These are phyloP conservation scores for Drosophila pseudotakahashii DNA, from an alignment of 2,888 invertebrate genomes.

Conservation along the genomic window DNA sequence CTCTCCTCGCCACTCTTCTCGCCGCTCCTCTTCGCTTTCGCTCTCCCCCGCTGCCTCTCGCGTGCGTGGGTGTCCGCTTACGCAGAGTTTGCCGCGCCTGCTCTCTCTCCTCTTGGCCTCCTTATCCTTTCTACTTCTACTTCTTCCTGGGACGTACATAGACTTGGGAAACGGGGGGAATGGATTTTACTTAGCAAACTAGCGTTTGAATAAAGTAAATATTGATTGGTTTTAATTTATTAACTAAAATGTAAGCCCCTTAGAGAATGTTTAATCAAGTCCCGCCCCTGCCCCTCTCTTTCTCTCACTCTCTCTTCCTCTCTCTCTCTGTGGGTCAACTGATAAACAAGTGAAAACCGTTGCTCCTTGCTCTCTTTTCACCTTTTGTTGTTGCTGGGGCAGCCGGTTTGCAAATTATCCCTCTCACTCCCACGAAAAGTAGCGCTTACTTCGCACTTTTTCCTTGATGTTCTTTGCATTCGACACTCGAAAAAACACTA, in stretches of 20 bases:
- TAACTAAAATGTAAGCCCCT: background rate
- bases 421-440: constrained; percentile 13
- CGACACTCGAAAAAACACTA: constrained; percentile 32
- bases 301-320: constrained; percentile 46
- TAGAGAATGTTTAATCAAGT: background rate
- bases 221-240: too few species aligned
- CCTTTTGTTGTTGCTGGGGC: constrained; percentile 37
- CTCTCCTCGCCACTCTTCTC: constrained; percentile 6
- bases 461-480: constrained; percentile 41
- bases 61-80: constrained; percentile 27
- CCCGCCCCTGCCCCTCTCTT: background rate
- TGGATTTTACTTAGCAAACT: background rate
- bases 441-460: constrained; percentile 29
- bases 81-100: constrained; percentile 56
- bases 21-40: background rate
- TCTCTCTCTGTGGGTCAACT: constrained; percentile 69
- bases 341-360: constrained; percentile 54
- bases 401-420: constrained; percentile 19
- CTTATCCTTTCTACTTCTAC: constrained; percentile 7
- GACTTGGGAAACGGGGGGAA: background rate
- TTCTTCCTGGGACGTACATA: background rate
- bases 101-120: constrained; percentile 23
- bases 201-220: too few species aligned
- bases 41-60: background rate
- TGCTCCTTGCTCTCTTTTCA: constrained; percentile 27